Evolutionary conservation across 2,113 vertebrate genomes (phyloP), one percentile per base, ranked within the genome.

Genomic region (Clarias magur): DNA sequence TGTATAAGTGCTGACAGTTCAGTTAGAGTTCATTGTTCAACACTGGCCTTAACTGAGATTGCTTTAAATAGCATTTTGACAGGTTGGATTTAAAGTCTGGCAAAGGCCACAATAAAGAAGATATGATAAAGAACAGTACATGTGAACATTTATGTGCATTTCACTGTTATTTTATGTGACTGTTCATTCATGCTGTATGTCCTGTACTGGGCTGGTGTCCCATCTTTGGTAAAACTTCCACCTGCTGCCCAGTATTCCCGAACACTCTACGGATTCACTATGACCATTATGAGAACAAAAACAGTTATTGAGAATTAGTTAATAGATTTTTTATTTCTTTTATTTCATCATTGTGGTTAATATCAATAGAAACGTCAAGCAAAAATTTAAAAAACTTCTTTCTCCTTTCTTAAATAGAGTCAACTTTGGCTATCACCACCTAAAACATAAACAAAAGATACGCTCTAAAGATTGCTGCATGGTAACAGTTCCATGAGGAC

Each of bases 11-110:
- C 72, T 88, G 70, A 86, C 87, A 91, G 92, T 92, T 94, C 93
- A 92, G 93, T 93, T 94, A 87, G 86, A 94, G 92, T 93, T 94
- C 93, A 94, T 84, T 60, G 82, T 91, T 93, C 92, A 91, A 90
- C 90, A 65, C 89, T 91, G 90, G 88, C 86, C 80, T 84, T 80
- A 81, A 86, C 67, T 75, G 83, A 92, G 91, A 92, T 92, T 92
- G 91, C 48, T 86, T 89, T 87, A 91, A 90, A 89, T 75, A 90
- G 89, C 93, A 90, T 93, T 94, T 94, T 91, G 91, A 94, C 92
- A 94, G 91, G 30, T 84, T 16, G n/a, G 48, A 80, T 91, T 93
- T 57, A 92, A 92, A 89, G 91, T 93, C 89, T 91, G 92, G 87
- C 59, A 30, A 85, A 86, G 85, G 91, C 86, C 93, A 91, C 87